phyloP scores from a whole-genome alignment of 2,888 invertebrate genomes.

The Andrena chrysosceles region DNA sequence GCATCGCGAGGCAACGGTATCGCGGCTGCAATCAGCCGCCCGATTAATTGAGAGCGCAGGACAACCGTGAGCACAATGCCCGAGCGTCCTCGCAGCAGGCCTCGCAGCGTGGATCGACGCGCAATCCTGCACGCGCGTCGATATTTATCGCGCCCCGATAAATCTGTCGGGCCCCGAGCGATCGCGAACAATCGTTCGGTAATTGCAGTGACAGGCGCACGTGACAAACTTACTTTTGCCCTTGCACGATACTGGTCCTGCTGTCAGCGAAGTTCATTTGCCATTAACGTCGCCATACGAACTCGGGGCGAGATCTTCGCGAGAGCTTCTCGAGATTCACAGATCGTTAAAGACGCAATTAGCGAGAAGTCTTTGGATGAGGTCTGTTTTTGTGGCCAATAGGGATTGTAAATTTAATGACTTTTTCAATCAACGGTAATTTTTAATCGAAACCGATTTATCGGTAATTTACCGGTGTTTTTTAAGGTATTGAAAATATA shows the following conservation, averaged over 20 bases:
- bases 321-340: too few species aligned
- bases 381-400: too few species aligned
- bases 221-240: constrained; percentile 22
- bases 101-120: constrained; percentile 27
- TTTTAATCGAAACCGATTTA: too few species aligned
- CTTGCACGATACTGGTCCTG: neutral
- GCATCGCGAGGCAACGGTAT: constrained; percentile 60
- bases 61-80: constrained; percentile 64
- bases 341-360: too few species aligned
- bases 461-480: too few species aligned
- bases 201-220: constrained; percentile 48
- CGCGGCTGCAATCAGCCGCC: constrained; percentile 66
- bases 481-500: too few species aligned
- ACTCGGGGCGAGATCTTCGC: too few species aligned
- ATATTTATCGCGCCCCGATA: constrained; percentile 68
- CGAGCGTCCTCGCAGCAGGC: constrained; percentile 52
- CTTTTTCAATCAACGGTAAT: too few species aligned
- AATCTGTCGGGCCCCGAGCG: constrained; percentile 42
- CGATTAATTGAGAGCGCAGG: constrained; percentile 73
- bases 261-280: neutral
- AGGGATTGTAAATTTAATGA: too few species aligned
- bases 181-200: constrained; percentile 53
- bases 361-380: too few species aligned
- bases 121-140: constrained; percentile 33
- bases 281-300: too few species aligned